Conservation (phyloP, 2,888 invertebrate genomes). For the Sialis fuliginosa region DNA sequence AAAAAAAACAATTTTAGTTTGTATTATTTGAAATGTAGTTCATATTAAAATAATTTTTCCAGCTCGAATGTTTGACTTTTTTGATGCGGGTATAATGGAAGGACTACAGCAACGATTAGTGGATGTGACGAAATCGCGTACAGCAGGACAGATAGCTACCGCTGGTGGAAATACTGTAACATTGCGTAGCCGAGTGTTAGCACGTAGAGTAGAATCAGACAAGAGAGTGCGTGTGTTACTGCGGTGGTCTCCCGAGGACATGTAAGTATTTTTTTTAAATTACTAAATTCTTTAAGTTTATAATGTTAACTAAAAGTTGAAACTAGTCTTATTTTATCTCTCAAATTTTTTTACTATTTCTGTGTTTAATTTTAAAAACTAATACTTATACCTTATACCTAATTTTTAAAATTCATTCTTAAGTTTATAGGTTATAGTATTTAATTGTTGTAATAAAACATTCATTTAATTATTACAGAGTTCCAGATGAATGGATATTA, state of each 20-base stretch:
- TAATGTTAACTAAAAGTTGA: neutral
- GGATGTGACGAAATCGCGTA: conserved; percentile 36
- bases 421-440: too few relatives aligned
- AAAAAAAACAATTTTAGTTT: too few relatives aligned
- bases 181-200: conserved; percentile 51
- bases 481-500: conserved; percentile 74
- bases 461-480: conserved; percentile 27
- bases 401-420: too few relatives aligned
- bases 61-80: conserved; percentile 89
- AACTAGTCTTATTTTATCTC: conserved; percentile 14
- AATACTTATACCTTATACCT: too few relatives aligned
- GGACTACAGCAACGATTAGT: conserved; percentile 68
- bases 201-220: conserved; percentile 40
- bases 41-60: conserved; percentile 19
- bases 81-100: conserved; percentile 87
- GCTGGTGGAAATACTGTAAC: conserved; percentile 47
- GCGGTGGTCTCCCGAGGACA: conserved; percentile 67
- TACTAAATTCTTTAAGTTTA: neutral
- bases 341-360: too few relatives aligned
- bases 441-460: too few relatives aligned
- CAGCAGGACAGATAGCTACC: conserved; percentile 42
- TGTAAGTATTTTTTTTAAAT: conserved; percentile 43
- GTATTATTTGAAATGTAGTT: neutral
- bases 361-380: too few relatives aligned
- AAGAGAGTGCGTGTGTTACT: conserved; percentile 56